Evolutionary conservation across 2,797 vertebrate species (phyloP).

Genomic region (Smutsia temminckii): DNA sequence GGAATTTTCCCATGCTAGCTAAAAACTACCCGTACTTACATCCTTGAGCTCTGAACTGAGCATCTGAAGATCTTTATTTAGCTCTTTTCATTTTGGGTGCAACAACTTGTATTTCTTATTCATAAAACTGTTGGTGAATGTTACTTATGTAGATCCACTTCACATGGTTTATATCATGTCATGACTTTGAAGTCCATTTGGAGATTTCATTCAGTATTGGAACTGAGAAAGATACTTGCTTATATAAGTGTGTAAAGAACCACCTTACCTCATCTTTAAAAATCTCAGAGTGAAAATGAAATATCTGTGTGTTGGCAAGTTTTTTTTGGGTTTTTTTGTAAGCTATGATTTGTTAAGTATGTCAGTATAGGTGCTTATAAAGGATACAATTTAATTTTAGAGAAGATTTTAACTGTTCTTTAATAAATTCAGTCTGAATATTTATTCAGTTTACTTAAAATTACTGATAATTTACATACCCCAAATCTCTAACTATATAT

Average conservation of each 20-base stretch:
- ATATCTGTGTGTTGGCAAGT: not conserved
- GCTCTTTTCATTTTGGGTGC: not conserved
- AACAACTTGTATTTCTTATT: not conserved
- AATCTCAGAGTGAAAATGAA: not conserved
- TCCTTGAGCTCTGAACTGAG: not conserved
- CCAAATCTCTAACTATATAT: not conserved
- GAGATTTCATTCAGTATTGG: constrained; percentile 39
- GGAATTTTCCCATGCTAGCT: not conserved
- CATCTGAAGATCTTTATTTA: not conserved
- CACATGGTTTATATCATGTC: not conserved
- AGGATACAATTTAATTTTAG: not conserved
- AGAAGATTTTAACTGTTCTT: constrained; percentile 10
- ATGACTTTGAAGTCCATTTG: not conserved
- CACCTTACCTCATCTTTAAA: not conserved
- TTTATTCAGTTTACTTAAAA: constrained; percentile 26
- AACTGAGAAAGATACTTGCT: not conserved
- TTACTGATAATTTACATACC: not conserved
- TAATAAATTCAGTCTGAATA: not conserved
- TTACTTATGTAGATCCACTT: not conserved
- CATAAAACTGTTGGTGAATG: not conserved
- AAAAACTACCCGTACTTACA: not conserved
- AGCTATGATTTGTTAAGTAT: not conserved
- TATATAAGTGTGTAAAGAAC: not conserved
- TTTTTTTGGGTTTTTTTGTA: not conserved
- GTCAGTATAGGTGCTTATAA: not conserved